Base-by-base conservation (phyloP, 2,888 invertebrate species). In the Anthoptus insignis region DNA sequence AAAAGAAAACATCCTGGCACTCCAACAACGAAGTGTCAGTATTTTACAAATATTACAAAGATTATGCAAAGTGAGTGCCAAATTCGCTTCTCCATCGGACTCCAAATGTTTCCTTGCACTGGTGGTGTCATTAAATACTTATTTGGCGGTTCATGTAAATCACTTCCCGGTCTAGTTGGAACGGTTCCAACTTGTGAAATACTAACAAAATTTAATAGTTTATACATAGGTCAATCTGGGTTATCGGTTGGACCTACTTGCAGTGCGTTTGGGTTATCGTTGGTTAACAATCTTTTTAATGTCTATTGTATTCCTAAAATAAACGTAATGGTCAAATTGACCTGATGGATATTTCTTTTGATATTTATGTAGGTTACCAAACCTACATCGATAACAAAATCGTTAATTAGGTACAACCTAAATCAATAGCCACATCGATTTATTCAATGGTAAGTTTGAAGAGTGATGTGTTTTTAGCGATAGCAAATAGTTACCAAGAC, bases 111-210 rank as follows among this genome's bases (percentile, higher is more conserved):
- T 57, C 39, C 50, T 49, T 39, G 66, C 65, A 64, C 47, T 61
- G 57, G 67, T 71, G 72, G 75, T 75, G 75, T 78, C 77, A 79
- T 79, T 79, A 78, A 79, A 78, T 74, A 75, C 75, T 79, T 80
- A 77, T 79, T 81, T 81, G 63, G 54, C 11, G 37, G 56, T 50
- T 39, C 29, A 50, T 63, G 63, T 56, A 63, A 63, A 63, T 63
- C 61, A 56, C 54, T 63, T 56, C 61, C 37, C 47, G 19, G 53
- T 45, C n/a, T 32, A 49, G 24, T 54, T 61, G 61, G 61, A 54
- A 1, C 32, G 16, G 45, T 13, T 53, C 53, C 60, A 54, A 52
- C 39, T 29, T 29, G n/a, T 47, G 11, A 34, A 47, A 34, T 58
- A 32, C 47, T 58, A 45, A 45, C 45, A 45, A 45, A 45, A 45